Conservation (phyloP, 2,888 invertebrate species). For the Drosophila tripunctata region DNA sequence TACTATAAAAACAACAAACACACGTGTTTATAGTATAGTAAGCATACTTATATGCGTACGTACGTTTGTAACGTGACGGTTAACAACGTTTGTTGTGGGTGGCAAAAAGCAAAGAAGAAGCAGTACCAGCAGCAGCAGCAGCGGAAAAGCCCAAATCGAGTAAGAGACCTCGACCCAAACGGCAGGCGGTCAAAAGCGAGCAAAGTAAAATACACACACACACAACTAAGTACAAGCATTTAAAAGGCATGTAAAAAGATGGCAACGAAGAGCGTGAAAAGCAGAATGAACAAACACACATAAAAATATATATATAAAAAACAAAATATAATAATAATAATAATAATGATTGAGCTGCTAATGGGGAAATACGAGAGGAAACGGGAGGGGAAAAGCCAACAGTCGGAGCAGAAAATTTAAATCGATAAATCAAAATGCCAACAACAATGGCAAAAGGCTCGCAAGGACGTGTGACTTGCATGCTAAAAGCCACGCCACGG, state of each 20-base stretch:
- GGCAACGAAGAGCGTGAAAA: not conserved
- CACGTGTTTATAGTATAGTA: constrained; percentile 21
- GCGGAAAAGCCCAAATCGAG: constrained; percentile 11
- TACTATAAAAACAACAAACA: constrained; percentile 55
- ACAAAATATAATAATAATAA: constrained; percentile 8
- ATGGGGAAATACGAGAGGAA: constrained; percentile 30
- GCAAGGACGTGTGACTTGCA: constrained; percentile 79
- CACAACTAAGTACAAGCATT: constrained; percentile 41
- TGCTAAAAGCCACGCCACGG: constrained; percentile 56
- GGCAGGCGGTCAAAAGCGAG: constrained; percentile 68
- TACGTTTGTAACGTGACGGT: constrained; percentile 67
- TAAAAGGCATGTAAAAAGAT: constrained; percentile 34
- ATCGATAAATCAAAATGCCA: constrained; percentile 80
- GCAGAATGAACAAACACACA: not conserved
- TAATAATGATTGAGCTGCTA: constrained; percentile 50
- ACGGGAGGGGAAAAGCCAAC: too few relatives aligned
- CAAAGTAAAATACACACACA: not conserved
- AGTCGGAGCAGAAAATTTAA: constrained; percentile 59
- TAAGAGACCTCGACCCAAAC: constrained; percentile 78
- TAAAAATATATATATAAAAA: constrained; percentile 5
- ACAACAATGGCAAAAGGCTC: constrained; percentile 49
- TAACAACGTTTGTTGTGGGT: constrained; percentile 75
- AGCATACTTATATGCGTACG: constrained; percentile 33
- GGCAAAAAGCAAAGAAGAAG: constrained; percentile 41
- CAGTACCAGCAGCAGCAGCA: constrained; percentile 26